Conservation (phyloP, 2,113 vertebrate genomes). For the Balaeniceps rex region DNA sequence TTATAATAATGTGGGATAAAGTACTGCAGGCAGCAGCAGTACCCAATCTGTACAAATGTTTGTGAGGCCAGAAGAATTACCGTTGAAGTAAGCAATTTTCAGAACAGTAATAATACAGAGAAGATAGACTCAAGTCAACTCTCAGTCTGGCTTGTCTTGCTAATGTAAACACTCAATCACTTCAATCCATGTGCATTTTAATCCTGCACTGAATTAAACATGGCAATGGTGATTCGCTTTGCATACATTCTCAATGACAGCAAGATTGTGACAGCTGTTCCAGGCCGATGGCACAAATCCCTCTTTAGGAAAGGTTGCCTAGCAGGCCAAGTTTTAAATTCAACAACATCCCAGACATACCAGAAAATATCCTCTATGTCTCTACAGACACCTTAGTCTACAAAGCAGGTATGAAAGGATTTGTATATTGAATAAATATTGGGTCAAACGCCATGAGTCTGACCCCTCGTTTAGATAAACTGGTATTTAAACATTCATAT, state of each 20-base stretch:
- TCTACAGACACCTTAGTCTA: not conserved
- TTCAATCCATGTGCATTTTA: not conserved
- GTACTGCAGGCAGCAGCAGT: conserved; percentile 19
- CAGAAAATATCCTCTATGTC: not conserved
- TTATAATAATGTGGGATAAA: conserved; percentile 21
- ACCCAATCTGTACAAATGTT: not conserved
- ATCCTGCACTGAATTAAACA: not conserved
- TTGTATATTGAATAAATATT: not conserved
- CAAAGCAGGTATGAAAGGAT: not conserved
- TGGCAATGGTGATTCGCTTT: not conserved
- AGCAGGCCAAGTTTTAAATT: not conserved
- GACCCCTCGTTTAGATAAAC: not conserved
- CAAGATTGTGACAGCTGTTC: not conserved
- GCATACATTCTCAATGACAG: not conserved
- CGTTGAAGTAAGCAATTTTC: not conserved
- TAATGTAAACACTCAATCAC: not conserved
- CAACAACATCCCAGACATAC: not conserved
- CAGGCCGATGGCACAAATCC: not conserved
- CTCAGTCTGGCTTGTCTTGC: not conserved
- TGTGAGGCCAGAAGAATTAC: not conserved
- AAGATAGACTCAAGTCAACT: not conserved
- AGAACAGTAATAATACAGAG: not conserved
- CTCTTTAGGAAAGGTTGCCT: not conserved
- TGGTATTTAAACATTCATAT: not conserved
- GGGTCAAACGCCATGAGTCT: not conserved